Base-by-base conservation (phyloP, 2,888 invertebrate species). In the Dicyrtoma fusca region DNA sequence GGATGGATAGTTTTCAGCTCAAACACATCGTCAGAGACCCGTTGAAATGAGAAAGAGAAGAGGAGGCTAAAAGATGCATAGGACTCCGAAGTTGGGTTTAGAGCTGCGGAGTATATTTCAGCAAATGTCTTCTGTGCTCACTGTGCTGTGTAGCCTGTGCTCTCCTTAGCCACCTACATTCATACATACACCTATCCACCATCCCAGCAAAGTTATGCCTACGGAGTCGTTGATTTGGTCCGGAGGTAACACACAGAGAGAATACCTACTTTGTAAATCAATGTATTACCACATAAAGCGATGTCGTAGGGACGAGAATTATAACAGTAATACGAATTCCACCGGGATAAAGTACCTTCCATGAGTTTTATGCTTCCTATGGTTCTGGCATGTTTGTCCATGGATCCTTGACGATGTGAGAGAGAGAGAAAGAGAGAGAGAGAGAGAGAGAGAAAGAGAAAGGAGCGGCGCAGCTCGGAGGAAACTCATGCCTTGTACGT, bases 281-380 rank as follows among this genome's bases (percentile, higher is more conserved):
- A 13, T 47, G 63, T 63, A 63, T 63, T 34, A 61, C 61, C 61
- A 34, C 61, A 63, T 44, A 63, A 63, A 19, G 47, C 19, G 44
- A 45, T 45, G 47, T 21, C 23, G 44, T 45, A 11, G 44, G 63
- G 45, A 63, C 47, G 63, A 23, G 63, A 63, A 23, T 63, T 23
- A 44, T 63, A 63, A 47, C 47, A 63, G 63, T 63, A 63, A 63
- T 63, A 47, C 47, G 66, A 49, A 66, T 66, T 66, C 53, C 53
- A 66, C 53, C 66, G 66, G 51, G 34, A 66, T 66, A 66, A 66
- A 19, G 66, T 42, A 42, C 34, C 66, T 57, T 66, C 55, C 53
- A 66, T 66, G 66, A 34, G 66, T 66, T 66, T 66, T 66, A 66
- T 66, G 42, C 26, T 34, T 53, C 34, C 51, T 51, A 25, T 55